Evolutionary conservation across 1,140 invertebrate species (phyloP), one percentile per base, ranked within the genome.

Genomic region (Aricia agestis): DNA sequence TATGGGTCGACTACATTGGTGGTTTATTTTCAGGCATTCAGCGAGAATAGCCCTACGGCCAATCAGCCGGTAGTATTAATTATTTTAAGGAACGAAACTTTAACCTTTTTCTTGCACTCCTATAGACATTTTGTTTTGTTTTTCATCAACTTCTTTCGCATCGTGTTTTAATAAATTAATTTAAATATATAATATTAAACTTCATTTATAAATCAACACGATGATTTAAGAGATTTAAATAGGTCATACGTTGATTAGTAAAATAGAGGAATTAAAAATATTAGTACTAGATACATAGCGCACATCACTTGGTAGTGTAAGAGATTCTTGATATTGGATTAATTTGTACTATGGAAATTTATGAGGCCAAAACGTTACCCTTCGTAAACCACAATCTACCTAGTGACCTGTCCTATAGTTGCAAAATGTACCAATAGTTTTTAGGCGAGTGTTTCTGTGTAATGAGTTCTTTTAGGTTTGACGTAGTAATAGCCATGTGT

Each of bases 1-100:
- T 70, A 84, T 74, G 87, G 88, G 87, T 89, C 89, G 89, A 86
- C 86, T 91, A 91, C 86, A 91, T 88, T 87, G 81, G 86, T 91
- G 87, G 86, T 91, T 91, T 91, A 91, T 91, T 94, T 94, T 92
- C 93, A 94, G 93, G 93, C 92, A 88, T 94, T 92, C 91, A 92
- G 90, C 93, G 92, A 93, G 92, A 94, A 93, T 94, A 94, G 93
- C 92, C 93, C 94, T 90, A 92, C 93, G 91, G 93, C 93, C 90
- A 93, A 92, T 93, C 93, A 94, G 93, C 93, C 93, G 93, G 93
- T 94, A 94, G 90, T 92, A 92, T 91, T 91, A 82, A 84, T 86
- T 87, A 87, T 85, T 89, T 87, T 90, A 91, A 82, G 85, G 87
- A 91, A 87, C 89, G 87, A 89, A 85, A 83, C 73, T 86, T 86